Conservation (phyloP, 2,113 vertebrate genomes). For the Tringa solitaria region DNA sequence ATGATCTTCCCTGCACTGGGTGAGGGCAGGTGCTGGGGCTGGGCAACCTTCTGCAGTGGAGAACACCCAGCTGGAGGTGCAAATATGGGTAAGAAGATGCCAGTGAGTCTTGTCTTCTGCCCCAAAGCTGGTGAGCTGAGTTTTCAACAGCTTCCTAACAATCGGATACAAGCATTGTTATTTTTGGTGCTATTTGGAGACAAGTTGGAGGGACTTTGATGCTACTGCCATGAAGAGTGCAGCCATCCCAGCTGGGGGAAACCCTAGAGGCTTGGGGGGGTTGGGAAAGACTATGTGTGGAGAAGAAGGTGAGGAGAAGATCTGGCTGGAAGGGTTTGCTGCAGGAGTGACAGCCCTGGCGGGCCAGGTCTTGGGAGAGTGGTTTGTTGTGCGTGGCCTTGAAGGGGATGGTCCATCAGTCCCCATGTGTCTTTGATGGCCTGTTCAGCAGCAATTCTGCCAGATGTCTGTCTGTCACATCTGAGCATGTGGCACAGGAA, state of each 20-base stretch:
- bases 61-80: not conserved
- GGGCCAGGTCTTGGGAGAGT: not conserved
- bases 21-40: not conserved
- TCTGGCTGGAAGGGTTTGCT: not conserved
- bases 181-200: not conserved
- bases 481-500: not conserved
- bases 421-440: not conserved
- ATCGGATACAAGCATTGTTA: not conserved
- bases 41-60: not conserved
- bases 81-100: not conserved
- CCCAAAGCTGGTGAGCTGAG: not conserved
- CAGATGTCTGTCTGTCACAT: not conserved
- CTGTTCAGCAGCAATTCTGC: not conserved
- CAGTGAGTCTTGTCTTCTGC: not conserved
- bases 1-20: not conserved
- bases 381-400: not conserved
- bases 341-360: accelerated
- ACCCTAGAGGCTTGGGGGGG: not conserved
- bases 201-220: not conserved
- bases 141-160: not conserved
- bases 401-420: not conserved
- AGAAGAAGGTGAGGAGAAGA: not conserved
- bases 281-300: accelerated
- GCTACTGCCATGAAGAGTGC: not conserved
- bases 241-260: not conserved